Base-by-base conservation (phyloP, 2,113 vertebrate genomes). In the Perca flavescens region DNA sequence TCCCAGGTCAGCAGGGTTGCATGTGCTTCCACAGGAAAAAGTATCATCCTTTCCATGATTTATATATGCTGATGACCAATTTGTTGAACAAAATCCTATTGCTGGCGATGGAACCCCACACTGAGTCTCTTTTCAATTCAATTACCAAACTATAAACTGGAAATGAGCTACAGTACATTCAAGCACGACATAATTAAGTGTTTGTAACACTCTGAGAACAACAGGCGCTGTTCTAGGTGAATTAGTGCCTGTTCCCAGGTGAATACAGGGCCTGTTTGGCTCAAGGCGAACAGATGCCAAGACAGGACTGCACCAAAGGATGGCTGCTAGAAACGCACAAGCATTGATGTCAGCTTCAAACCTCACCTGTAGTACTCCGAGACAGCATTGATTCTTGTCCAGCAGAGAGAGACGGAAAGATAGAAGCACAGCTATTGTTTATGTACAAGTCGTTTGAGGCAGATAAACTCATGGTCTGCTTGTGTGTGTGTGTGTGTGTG, bases 271-370 rank as follows among this genome's bases (percentile, higher is more conserved):
- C 86, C 86, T 83, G 83, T 83, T 84, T 89, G 84, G 86, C 92
- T 92, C 93, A 91, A 91, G 86, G 89, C 72, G 87, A 94, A 93
- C 94, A 95, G 94, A 95, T 95, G 94, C 92, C 91, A 89, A 86
- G 82, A 88, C 84, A 83, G 89, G 87, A 93, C 89, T 52, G 87
- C 91, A 91, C 87, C 92, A 93, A 94, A 94, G 90, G 89, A 92
- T 53, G 85, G 88, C 89, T 78, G 84, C 82, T 85, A 79, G 85
- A 91, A 79, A 90, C 62, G 72, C 85, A 66, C 77, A 0, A 21
- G 87, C 91, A 94, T 95, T 96, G 94, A 95, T 93, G 94, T 94
- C 79, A 69, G 91, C 95, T 94, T 95, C 95, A 95, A 96, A 92
- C 93, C 89, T 94, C 92, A 94, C 95, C 93, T 95, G 93, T 94